Evolutionary conservation across 2,797 vertebrate species (phyloP), one percentile per base, ranked within the genome.

Genomic region (Halcyon badia): DNA sequence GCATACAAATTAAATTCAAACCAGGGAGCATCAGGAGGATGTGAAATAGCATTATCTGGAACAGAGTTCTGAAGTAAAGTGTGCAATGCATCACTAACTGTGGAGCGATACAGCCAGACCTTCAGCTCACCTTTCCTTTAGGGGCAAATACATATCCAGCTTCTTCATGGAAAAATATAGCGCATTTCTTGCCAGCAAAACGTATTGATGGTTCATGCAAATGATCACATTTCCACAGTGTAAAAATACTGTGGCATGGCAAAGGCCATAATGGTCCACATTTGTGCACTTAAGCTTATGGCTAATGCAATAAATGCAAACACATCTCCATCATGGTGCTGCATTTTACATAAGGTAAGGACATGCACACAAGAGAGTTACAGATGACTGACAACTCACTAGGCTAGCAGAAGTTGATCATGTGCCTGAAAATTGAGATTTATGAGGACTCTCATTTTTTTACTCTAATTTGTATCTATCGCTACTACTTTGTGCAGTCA

Each of bases 1-100:
- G 95, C 89, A 94, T 95, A 95, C 61, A 94, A 92, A 96, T 94
- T 89, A 80, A 92, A 91, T 94, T 92, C 78, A 91, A 94, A 85
- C 44, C 52, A 54, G 44, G 33, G 26, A 95, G 52, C 21, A 2
- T 80, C 68, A 64, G 60, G 44, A 81, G 57, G 71, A 80, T 92
- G 71, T 91, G 94, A 96, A 95, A 96, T 46, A 94, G 39, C 58
- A 66, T 94, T 95, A 94, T 94, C 94, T 91, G 90, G 71, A 96
- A 92, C 48, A 65, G 71, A 92, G 48, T 81, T 94, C 75, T 87
- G 75, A 92, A 83, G 57, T 41, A 39, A 96, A 87, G 44, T 75
- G 75, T 87, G 87, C 68, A 71, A 14, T 68, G 92, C 90, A 85
- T 95, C 87, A 64, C 41, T 94, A 93, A 87, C 33, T 37, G 52